Base-by-base conservation (phyloP, 1,140 invertebrate genomes). In the Drosophila lowei region DNA sequence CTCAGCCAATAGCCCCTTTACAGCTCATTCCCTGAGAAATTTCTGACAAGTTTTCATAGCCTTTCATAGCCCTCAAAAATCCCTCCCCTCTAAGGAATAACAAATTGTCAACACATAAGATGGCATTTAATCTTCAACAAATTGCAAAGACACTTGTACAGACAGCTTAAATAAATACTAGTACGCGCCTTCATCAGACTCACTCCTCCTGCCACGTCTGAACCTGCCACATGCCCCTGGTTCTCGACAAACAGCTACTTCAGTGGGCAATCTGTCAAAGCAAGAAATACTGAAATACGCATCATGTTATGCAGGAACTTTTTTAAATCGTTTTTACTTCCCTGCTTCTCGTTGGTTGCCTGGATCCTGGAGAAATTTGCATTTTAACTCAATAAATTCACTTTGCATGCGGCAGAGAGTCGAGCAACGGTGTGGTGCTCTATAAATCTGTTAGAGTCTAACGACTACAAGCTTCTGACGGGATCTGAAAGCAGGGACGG, bases 301-400 rank as follows among this genome's bases (percentile, higher is more conserved):
- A 85, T 54, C 75, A 53, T 79, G 83, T 79, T 83, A 72, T 83
- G 78, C 67, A 43, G 47, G 72, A 88, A 83, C 57, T 68, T 68
- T 68, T 88, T 88, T 88, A 88, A 81, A 83, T 86, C 60, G 62
- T 49, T 50, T 80, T 80, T 76, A 54, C 53, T 44, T 56, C 25
- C 52, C 15, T 50, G 9, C 16, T 18, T 38, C n/a, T 11, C 25
- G 8, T 23, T 42, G 21, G 28, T 13, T 74, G 15, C 46, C 58
- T 52, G 58, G 59, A 30, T 62, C 66, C 59, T 67, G 67, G 70
- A 56, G 57, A 85, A 89, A 89, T 89, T 89, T 89, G 84, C 84
- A 89, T 89, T 89, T 89, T 80, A 89, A 89, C 76, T 89, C 84
- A 89, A 89, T 89, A 89, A 89, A 89, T 89, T 89, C 84, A 89